phyloP scores from a whole-genome alignment of 2,797 vertebrate genomes.

The Paguma larvata region DNA sequence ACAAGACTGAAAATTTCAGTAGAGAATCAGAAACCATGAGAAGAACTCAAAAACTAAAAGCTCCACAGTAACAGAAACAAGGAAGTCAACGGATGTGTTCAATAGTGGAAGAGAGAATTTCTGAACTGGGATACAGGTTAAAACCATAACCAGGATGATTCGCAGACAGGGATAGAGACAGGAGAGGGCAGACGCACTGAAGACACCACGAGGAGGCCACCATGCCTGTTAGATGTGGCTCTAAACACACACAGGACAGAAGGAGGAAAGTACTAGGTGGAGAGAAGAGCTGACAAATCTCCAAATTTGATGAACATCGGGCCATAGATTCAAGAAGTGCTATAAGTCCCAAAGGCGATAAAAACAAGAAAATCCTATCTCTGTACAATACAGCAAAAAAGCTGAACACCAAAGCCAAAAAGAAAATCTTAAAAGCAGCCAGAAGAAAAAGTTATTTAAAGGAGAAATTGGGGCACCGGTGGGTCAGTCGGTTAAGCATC shows the following conservation, averaged over 20 bases:
- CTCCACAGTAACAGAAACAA: conserved; percentile 31
- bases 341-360: neutral
- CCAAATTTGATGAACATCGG: neutral
- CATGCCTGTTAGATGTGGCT: neutral
- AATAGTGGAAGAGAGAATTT: neutral
- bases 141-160: neutral
- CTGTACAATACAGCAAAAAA: neutral
- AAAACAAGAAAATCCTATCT: conserved; percentile 11
- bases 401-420: conserved; percentile 37
- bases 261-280: neutral
- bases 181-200: neutral
- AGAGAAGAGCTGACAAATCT: neutral
- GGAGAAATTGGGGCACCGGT: neutral
- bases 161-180: neutral
- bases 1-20: conserved; percentile 35
- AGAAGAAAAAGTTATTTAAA: conserved; percentile 24
- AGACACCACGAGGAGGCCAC: neutral
- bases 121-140: neutral
- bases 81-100: neutral
- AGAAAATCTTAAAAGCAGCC: neutral
- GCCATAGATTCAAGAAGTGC: neutral
- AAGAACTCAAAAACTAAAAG: neutral
- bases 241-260: neutral
- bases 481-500: no score
- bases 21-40: conserved; percentile 36